Conservation (phyloP, 2,797 vertebrate species). For the Notamacropus eugenii region DNA sequence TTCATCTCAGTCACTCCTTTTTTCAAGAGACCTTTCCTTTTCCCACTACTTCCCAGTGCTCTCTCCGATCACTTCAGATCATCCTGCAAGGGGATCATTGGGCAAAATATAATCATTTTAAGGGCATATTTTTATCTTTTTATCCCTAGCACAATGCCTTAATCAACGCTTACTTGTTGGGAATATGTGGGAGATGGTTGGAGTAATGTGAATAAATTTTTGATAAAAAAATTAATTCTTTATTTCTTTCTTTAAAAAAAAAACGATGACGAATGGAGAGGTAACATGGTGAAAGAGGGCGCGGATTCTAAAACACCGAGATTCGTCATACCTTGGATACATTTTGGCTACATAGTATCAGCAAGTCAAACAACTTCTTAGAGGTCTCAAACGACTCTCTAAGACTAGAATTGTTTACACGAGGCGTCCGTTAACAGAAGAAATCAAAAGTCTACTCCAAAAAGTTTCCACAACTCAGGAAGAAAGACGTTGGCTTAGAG, state of each 20-base stretch:
- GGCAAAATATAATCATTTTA: background rate
- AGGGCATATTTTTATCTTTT: background rate
- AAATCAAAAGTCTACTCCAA: background rate
- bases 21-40: background rate
- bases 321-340: background rate
- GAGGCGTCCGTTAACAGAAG: too few species aligned
- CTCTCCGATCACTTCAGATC: background rate
- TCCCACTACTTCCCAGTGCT: background rate
- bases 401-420: background rate
- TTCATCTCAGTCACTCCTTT: background rate
- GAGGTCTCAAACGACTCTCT: too few species aligned
- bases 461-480: background rate
- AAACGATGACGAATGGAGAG: background rate
- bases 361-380: background rate
- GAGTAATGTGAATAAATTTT: background rate
- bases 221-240: background rate
- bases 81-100: background rate
- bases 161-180: background rate
- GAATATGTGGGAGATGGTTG: background rate
- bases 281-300: rapidly evolving
- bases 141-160: background rate
- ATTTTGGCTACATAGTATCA: background rate
- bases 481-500: background rate
- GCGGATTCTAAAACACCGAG: background rate
- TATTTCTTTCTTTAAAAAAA: background rate